Percentiles rank a stretch among this genome's conserved stretches.
Evolutionary conservation across 2,888 invertebrate genomes (phyloP).

Genomic region (Rutpela maculata): DNA sequence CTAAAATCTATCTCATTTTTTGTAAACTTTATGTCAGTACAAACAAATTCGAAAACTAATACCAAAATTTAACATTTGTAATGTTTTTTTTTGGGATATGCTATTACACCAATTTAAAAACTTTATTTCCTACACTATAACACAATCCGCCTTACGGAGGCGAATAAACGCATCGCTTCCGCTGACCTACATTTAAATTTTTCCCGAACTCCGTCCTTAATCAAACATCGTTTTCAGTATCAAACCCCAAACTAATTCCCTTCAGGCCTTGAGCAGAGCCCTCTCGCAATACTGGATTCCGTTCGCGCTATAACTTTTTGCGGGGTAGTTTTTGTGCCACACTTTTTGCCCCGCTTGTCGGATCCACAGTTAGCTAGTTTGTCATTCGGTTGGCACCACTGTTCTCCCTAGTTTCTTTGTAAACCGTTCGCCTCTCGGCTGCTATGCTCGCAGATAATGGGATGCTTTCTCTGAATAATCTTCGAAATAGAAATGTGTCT

Average conservation of each 20-base stretch:
- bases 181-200: slow-evolving; percentile 59
- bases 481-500: neutral
- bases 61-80: too few species aligned
- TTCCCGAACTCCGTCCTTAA: slow-evolving; percentile 49
- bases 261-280: slow-evolving; percentile 46
- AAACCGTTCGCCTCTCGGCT: slow-evolving; percentile 46
- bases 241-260: slow-evolving; percentile 64
- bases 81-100: too few species aligned
- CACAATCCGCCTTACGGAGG: neutral
- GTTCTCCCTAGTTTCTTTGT: slow-evolving; percentile 64
- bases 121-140: too few species aligned
- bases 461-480: slow-evolving; percentile 11
- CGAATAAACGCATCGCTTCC: neutral
- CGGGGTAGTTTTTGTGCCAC: slow-evolving; percentile 67
- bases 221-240: slow-evolving; percentile 58
- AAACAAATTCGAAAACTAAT: too few species aligned
- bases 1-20: too few species aligned
- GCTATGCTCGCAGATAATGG: slow-evolving; percentile 18
- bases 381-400: slow-evolving; percentile 73
- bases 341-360: slow-evolving; percentile 72
- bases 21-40: too few species aligned
- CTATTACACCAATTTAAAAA: too few species aligned
- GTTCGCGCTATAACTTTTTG: slow-evolving; percentile 61
- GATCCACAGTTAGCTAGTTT: slow-evolving; percentile 75
- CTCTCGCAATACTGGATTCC: slow-evolving; percentile 59